Evolutionary conservation across 2,113 vertebrate species (phyloP).

Genomic region (Cryptotis parvus): DNA sequence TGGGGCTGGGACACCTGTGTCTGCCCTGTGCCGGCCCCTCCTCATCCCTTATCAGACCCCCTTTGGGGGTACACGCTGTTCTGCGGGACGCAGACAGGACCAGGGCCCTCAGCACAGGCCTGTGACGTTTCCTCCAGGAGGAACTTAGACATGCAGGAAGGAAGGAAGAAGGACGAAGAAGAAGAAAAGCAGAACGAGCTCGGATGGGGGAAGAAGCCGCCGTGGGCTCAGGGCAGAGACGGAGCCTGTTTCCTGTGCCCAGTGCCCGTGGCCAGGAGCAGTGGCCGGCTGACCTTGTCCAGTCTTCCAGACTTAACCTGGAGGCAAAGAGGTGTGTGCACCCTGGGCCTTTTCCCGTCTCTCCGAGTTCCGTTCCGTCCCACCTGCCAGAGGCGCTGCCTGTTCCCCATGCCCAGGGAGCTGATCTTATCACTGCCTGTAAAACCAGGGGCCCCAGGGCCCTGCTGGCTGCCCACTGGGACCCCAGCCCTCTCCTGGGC

Average conservation of each 20-base stretch:
- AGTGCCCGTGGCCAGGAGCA: neutral
- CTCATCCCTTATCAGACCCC: too few species aligned
- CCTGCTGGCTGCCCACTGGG: neutral
- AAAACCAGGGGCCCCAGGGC: fast-evolving
- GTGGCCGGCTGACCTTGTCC: neutral
- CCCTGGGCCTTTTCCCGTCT: neutral
- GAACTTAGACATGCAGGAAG: neutral
- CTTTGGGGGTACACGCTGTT: too few species aligned
- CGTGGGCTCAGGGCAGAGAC: neutral
- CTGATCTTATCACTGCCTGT: neutral
- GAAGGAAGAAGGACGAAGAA: neutral
- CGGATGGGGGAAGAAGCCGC: neutral
- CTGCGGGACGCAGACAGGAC: too few species aligned
- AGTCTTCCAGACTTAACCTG: neutral
- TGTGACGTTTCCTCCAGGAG: too few species aligned
- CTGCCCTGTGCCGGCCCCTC: too few species aligned
- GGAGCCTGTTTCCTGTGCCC: neutral
- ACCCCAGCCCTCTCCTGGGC: too few species aligned
- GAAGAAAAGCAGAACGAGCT: neutral
- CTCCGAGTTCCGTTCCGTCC: neutral
- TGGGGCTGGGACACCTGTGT: too few species aligned
- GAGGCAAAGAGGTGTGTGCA: neutral
- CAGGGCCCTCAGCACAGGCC: too few species aligned
- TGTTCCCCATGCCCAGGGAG: neutral
- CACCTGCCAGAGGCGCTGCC: neutral